Conservation (phyloP, 1,140 invertebrate genomes). For the Drosophila kepulauana region DNA sequence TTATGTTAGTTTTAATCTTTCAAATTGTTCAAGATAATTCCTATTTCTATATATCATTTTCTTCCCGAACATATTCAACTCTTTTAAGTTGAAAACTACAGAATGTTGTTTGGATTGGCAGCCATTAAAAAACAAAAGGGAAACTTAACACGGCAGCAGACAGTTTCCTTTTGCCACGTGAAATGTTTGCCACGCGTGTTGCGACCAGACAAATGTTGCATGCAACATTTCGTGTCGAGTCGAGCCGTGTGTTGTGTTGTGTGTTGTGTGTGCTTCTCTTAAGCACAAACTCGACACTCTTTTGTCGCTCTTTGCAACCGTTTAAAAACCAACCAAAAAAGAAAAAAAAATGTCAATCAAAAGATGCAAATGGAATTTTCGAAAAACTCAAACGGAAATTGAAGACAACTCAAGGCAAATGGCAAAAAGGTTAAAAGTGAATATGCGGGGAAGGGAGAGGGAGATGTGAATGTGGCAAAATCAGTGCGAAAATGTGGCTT, state of each 20-base stretch:
- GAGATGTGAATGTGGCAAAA: conserved; percentile 6
- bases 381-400: conserved; percentile 1
- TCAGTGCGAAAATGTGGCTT: conserved; percentile 41
- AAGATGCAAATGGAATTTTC: conserved; percentile 20
- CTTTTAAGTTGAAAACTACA: no score
- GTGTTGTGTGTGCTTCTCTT: conserved; percentile 21
- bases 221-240: conserved; percentile 36
- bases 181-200: conserved; percentile 18
- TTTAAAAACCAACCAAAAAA: no score
- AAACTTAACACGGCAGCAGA: no score
- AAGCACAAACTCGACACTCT: conserved; percentile 20
- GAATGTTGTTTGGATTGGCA: no score
- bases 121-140: no score
- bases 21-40: no score
- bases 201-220: conserved; percentile 27
- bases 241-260: no score
- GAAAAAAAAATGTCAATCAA: not conserved
- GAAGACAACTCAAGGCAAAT: conserved; percentile 1
- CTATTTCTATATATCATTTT: no score
- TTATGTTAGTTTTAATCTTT: no score
- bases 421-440: not conserved
- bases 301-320: not conserved
- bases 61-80: no score
- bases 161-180: not conserved
- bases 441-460: not conserved